Conservation (phyloP, 2,888 invertebrate genomes). For the Cephus sareptanus region DNA sequence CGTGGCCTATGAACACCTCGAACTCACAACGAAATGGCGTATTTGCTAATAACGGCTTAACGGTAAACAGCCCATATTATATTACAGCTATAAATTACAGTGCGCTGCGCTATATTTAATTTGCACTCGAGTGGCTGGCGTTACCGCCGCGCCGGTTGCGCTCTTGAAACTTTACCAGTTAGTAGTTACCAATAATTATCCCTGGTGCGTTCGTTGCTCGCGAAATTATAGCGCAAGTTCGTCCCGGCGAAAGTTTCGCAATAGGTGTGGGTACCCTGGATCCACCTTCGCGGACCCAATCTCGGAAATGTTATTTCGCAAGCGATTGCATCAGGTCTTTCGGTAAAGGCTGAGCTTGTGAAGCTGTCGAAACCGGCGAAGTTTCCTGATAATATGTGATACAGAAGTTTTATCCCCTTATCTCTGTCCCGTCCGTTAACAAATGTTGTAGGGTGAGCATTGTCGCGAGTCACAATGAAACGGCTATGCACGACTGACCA, state of each 20-base stretch:
- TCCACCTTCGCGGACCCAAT: not conserved
- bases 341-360: not conserved
- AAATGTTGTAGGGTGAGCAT: no score
- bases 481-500: no score
- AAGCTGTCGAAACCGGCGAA: not conserved
- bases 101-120: conserved; percentile 38
- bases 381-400: not conserved
- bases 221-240: conserved; percentile 11
- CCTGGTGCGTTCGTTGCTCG: conserved; percentile 31
- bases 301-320: not conserved
- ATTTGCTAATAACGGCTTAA: conserved; percentile 45
- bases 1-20: not conserved
- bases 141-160: conserved; percentile 14
- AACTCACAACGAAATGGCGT: conserved; percentile 23
- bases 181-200: conserved; percentile 55
- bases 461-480: no score
- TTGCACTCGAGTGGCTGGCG: conserved; percentile 26
- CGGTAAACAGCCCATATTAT: conserved; percentile 48
- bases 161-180: conserved; percentile 50
- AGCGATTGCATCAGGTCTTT: not conserved
- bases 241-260: not conserved
- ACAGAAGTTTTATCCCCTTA: not conserved
- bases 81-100: conserved; percentile 48
- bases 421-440: not conserved
- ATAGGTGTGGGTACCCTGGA: not conserved